Evolutionary conservation across 2,888 invertebrate species (phyloP), one percentile per base, ranked within the genome.

Genomic region (Aplocera efformata): DNA sequence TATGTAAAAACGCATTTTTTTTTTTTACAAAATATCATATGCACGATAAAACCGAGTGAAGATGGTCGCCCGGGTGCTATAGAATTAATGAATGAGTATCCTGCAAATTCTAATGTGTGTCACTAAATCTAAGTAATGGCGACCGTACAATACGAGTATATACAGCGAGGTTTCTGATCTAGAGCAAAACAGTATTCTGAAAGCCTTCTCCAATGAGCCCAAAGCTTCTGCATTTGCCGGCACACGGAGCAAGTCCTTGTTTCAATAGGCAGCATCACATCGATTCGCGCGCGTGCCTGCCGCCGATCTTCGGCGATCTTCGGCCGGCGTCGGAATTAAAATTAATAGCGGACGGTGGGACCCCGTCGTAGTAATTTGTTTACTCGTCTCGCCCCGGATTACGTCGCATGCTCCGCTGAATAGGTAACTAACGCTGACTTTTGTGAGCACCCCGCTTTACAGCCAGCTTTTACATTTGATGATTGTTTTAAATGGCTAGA

Each of bases 341-440:
- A 86, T 86, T 85, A 85, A 86, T 86, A 84, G 86, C 78, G 67
- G 72, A 67, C 73, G 72, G 78, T 66, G 69, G 66, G 66, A 69
- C 68, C 69, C 74, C 66, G 67, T 59, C 60, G 67, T 63, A 64
- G 83, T 85, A 85, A 86, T 85, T 86, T 86, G 86, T 86, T 86
- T 86, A 85, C 83, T 80, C 78, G 79, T 72, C 79, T 75, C 77
- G 72, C 75, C 71, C 70, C 61, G 85, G 85, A 86, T 86, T 85
- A 86, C 78, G 76, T 72, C 72, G 83, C 73, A 74, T 72, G 83
- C 83, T 79, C 72, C 72, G 70, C 65, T 82, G 82, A 83, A 84
- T 85, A 74, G 79, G 77, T 78, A 83, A 84, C 78, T 71, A 71
- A 65, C 64, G 60, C 67, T 79, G 80, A 80, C 83, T 82, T 77